Conservation (phyloP, 2,113 vertebrate species). For the Indri indri region DNA sequence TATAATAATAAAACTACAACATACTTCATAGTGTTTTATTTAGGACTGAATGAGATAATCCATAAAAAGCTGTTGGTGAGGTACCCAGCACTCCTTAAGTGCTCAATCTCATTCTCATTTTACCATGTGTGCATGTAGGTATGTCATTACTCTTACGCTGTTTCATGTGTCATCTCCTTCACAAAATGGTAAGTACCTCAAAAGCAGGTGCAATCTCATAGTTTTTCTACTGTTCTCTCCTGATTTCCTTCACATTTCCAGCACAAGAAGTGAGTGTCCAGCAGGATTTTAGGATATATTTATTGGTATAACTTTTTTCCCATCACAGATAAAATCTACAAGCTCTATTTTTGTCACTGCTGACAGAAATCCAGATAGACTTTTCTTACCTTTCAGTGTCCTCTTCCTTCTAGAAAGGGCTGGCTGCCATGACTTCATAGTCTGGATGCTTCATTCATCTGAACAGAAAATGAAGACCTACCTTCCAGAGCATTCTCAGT, state of each 20-base stretch:
- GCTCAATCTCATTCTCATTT: not conserved
- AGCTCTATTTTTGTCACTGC: not conserved
- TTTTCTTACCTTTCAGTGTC: slow-evolving; percentile 38
- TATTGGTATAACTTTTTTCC: not conserved
- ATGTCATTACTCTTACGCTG: not conserved
- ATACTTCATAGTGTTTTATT: not conserved
- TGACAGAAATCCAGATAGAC: not conserved
- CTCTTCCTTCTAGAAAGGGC: not conserved
- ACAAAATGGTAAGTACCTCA: not conserved
- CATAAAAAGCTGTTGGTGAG: not conserved
- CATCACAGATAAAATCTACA: not conserved
- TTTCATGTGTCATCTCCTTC: not conserved
- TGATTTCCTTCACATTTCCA: not conserved
- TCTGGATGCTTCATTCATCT: not conserved
- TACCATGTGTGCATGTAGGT: not conserved
- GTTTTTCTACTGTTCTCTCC: not conserved
- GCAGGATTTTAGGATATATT: not conserved
- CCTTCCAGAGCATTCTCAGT: slow-evolving; percentile 11
- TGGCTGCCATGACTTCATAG: not conserved
- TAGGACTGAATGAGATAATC: slow-evolving; percentile 12
- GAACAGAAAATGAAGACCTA: not conserved
- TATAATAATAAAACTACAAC: not conserved
- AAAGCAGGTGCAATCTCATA: not conserved
- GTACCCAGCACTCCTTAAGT: not conserved
- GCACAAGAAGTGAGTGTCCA: not conserved